A percentile compares a stretch with the other conserved stretches of the same genome.
These are phyloP conservation scores for Catocala fraxini DNA, from an alignment of 2,888 invertebrate genomes.

Conservation along the genomic window DNA sequence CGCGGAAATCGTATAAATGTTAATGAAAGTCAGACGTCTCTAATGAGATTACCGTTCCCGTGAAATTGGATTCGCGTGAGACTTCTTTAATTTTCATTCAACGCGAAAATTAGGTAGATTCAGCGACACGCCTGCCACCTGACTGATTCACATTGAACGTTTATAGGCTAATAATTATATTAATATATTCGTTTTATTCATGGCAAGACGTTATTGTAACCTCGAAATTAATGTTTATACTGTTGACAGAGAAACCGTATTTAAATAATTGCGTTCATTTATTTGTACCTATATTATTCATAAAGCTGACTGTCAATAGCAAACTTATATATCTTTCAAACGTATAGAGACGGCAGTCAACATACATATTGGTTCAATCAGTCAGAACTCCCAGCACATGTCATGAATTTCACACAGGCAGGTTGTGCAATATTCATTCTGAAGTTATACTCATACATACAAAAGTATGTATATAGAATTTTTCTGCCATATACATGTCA, in stretches of 20 bases:
- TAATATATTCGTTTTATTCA: slow-evolving; percentile 2
- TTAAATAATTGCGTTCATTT: too few species aligned
- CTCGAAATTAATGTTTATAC: too few species aligned
- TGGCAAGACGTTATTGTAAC: background rate
- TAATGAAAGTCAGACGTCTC: slow-evolving; percentile 84
- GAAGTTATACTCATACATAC: slow-evolving; percentile 43
- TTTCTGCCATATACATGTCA: slow-evolving; percentile 27
- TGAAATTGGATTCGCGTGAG: slow-evolving; percentile 83
- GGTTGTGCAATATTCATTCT: slow-evolving; percentile 69
- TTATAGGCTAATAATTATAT: slow-evolving; percentile 42
- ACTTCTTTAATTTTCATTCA: slow-evolving; percentile 85
- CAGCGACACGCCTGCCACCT: slow-evolving; percentile 56
- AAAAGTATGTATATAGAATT: slow-evolving; percentile 15
- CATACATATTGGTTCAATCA: slow-evolving; percentile 73
- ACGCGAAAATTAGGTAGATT: slow-evolving; percentile 79
- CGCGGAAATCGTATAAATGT: slow-evolving; percentile 83
- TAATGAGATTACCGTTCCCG: slow-evolving; percentile 85
- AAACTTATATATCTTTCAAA: slow-evolving; percentile 11
- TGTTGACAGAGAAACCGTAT: too few species aligned
- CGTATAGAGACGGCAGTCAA: slow-evolving; percentile 53
- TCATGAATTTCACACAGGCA: slow-evolving; percentile 79
- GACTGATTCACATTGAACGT: slow-evolving; percentile 59
- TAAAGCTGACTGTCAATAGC: background rate
- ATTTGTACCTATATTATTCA: too few species aligned
- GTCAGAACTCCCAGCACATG: slow-evolving; percentile 71